A percentile compares a stretch with the other conserved stretches of the same genome.
Conservation (phyloP, 2,797 vertebrate genomes). For the Coluber constrictor region DNA sequence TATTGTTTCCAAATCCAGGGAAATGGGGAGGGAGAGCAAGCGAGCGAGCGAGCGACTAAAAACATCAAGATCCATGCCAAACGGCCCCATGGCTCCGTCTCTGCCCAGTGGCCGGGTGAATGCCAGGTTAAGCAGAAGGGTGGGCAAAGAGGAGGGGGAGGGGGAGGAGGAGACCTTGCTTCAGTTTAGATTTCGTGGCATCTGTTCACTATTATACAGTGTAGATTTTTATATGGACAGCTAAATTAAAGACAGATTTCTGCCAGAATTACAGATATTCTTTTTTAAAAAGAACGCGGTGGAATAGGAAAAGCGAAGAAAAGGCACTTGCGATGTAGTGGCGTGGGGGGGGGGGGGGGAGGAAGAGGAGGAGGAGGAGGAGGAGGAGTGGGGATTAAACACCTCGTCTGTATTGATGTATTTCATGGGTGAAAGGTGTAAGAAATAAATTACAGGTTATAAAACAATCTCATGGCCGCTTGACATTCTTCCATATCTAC, state of each 20-base stretch:
- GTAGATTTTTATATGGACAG: conserved; percentile 93
- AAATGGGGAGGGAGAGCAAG: not conserved
- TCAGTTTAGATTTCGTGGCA: conserved; percentile 91
- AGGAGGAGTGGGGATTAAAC: conserved; percentile 57
- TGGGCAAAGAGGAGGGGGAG: conserved; percentile 56
- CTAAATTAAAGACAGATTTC: conserved; percentile 84
- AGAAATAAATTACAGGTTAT: not conserved
- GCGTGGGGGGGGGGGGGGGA: no score
- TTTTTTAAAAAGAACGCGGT: conserved; percentile 52
- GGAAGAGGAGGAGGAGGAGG: no score
- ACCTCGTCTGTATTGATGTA: conserved; percentile 46
- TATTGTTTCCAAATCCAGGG: conserved; percentile 1
- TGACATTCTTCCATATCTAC: not conserved
- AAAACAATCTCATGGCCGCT: not conserved
- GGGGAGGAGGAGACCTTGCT: conserved; percentile 76
- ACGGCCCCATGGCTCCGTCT: conserved; percentile 61
- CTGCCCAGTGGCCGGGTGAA: conserved; percentile 55
- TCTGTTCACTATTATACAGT: conserved; percentile 92
- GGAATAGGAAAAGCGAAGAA: not conserved
- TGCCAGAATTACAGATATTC: conserved; percentile 79
- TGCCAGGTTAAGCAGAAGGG: conserved; percentile 57
- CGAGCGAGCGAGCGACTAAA: not conserved
- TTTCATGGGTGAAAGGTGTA: conserved; percentile 14
- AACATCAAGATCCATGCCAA: conserved; percentile 33
- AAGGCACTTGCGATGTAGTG: not conserved